Conservation (phyloP, 2,797 vertebrate species). For the Cynodonichthys magdalenae region DNA sequence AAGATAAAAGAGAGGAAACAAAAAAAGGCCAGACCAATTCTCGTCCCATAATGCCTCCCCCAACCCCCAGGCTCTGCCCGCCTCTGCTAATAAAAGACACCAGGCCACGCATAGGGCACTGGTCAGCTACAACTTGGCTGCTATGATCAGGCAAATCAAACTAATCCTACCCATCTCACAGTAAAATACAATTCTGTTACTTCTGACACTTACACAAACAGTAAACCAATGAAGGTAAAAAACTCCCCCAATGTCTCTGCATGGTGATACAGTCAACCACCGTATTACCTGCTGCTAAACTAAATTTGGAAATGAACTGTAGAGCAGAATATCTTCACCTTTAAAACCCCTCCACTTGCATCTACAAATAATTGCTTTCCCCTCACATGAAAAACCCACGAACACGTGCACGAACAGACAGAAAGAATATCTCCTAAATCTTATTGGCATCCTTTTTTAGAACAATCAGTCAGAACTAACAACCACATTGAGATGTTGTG, state of each 20-base stretch:
- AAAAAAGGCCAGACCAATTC: constrained; percentile 77
- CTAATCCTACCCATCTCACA: constrained; percentile 39
- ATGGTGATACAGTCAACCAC: constrained; percentile 2
- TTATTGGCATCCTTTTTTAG: background rate
- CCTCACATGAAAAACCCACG: background rate
- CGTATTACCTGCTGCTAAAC: constrained; percentile 27
- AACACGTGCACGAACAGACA: background rate
- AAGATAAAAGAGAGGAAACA: constrained; percentile 78
- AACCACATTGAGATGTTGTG: no score
- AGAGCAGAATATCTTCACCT: constrained; percentile 15
- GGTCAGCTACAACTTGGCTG: constrained; percentile 67
- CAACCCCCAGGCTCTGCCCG: constrained; percentile 59
- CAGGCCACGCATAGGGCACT: constrained; percentile 56
- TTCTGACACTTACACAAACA: constrained; percentile 23
- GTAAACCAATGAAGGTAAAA: constrained; percentile 22
- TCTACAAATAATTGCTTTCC: background rate
- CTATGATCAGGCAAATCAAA: constrained; percentile 64
- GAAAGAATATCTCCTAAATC: background rate
- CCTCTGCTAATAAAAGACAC: constrained; percentile 74
- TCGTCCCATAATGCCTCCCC: constrained; percentile 70
- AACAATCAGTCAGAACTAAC: background rate
- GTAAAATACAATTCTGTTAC: constrained; percentile 28
- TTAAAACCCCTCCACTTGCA: background rate
- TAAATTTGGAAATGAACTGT: constrained; percentile 62
- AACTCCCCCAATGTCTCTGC: constrained; percentile 12